phyloP scores from a whole-genome alignment of 2,888 invertebrate genomes.

The Mystacides longicornis region DNA sequence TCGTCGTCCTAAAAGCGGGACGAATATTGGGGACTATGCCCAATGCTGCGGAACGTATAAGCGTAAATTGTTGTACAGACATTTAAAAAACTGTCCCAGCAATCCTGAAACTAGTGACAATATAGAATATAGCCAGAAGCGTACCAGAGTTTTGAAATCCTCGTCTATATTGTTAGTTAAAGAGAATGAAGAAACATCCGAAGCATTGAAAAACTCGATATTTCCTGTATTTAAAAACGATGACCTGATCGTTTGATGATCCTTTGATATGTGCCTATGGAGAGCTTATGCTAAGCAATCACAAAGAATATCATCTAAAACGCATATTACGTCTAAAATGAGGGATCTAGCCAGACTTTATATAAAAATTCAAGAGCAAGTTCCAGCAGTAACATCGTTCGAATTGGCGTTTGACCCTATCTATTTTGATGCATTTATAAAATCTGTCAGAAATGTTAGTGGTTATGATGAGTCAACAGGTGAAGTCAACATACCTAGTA shows the following conservation, averaged over 20 bases:
- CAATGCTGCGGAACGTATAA: constrained; percentile 9
- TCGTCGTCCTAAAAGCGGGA: not conserved
- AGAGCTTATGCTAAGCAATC: not conserved
- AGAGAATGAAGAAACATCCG: constrained; percentile 2
- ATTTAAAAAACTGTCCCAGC: constrained; percentile 5
- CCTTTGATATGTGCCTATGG: constrained; percentile 9
- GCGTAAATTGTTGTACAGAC: constrained; percentile 5
- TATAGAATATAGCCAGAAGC: not conserved
- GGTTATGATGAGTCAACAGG: constrained; percentile 7
- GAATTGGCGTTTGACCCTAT: constrained; percentile 6
- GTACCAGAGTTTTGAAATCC: constrained; percentile 9
- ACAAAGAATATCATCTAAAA: too few relatives aligned
- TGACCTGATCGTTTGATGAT: constrained; percentile 5
- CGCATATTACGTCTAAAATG: constrained; percentile 7
- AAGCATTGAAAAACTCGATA: constrained; percentile 2
- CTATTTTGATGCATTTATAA: not conserved
- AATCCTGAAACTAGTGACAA: not conserved
- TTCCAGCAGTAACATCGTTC: constrained; percentile 5
- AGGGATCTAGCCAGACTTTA: constrained; percentile 7
- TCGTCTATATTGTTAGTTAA: constrained; percentile 5
- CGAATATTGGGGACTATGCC: constrained; percentile 6
- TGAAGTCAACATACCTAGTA: constrained; percentile 2
- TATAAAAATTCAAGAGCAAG: not conserved
- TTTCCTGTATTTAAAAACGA: constrained; percentile 10
- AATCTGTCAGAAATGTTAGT: not conserved